Conservation (phyloP, 1,140 invertebrate species). For the Drosophila triauraria region DNA sequence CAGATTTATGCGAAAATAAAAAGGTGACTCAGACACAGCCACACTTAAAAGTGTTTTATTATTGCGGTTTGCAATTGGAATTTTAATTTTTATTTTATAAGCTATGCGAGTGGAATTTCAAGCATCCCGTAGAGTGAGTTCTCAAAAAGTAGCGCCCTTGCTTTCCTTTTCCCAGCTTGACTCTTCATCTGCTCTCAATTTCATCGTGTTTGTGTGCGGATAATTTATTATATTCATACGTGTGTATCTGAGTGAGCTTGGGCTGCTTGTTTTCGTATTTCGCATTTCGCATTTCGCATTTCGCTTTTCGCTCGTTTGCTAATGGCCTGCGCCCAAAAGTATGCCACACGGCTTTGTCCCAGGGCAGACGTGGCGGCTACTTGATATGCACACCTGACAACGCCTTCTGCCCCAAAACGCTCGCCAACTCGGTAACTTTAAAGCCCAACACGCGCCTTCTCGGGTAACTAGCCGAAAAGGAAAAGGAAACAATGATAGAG, state of each 20-base stretch:
- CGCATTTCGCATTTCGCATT: conserved; percentile 24
- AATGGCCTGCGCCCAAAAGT: conserved; percentile 63
- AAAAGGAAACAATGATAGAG: conserved; percentile 30
- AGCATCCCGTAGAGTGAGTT: conserved; percentile 26
- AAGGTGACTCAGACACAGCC: conserved; percentile 16
- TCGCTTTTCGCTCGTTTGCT: conserved; percentile 44
- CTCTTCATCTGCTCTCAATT: conserved; percentile 45
- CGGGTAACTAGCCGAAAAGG: conserved; percentile 38
- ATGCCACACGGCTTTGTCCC: conserved; percentile 37
- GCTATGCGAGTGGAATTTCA: conserved; percentile 72
- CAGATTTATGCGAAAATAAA: conserved; percentile 12
- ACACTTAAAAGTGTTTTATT: conserved; percentile 75
- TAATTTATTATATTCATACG: conserved; percentile 77
- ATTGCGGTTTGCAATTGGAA: conserved; percentile 74
- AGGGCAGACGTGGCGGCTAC: conserved; percentile 61
- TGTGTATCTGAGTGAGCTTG: conserved; percentile 33
- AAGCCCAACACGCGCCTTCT: conserved; percentile 47
- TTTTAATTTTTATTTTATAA: conserved; percentile 83
- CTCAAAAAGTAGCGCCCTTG: conserved; percentile 8
- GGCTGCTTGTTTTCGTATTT: conserved; percentile 33
- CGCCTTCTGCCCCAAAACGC: conserved; percentile 43
- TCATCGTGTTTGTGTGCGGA: conserved; percentile 21
- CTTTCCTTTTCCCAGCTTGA: conserved; percentile 12
- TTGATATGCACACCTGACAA: conserved; percentile 77
- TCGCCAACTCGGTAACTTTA: conserved; percentile 42